Percentiles rank a stretch among this genome's conserved stretches.
These are phyloP conservation scores for Agonopterix arenella DNA, from an alignment of 2,888 invertebrate species.

Conservation along the genomic window DNA sequence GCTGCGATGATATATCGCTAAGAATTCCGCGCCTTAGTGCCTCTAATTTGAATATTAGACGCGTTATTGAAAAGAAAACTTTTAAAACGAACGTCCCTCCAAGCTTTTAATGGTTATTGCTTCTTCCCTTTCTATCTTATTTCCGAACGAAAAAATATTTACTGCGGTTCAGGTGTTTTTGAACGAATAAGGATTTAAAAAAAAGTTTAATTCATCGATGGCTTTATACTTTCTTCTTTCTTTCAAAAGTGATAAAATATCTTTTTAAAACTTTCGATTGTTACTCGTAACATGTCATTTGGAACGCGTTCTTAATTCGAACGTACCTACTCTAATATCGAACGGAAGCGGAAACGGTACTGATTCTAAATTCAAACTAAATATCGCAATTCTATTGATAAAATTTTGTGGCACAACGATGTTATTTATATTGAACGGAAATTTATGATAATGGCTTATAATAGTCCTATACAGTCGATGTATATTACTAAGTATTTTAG, in stretches of 20 bases:
- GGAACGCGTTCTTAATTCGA: constrained; percentile 65
- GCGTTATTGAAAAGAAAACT: constrained; percentile 76
- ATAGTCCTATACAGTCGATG: constrained; percentile 24
- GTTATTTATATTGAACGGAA: constrained; percentile 69
- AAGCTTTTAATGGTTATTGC: constrained; percentile 73
- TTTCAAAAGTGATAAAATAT: neutral
- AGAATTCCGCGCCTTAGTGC: constrained; percentile 64
- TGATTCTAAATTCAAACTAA: constrained; percentile 74
- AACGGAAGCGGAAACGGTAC: constrained; percentile 75
- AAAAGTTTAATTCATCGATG: neutral
- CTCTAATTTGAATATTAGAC: constrained; percentile 75
- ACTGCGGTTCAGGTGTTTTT: constrained; percentile 38
- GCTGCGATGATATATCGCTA: constrained; percentile 70
- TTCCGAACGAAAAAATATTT: constrained; percentile 32
- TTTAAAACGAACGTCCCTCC: constrained; percentile 59
- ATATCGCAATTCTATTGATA: constrained; percentile 73
- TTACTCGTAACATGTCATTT: constrained; percentile 53
- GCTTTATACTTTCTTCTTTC: neutral
- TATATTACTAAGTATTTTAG: too few relatives aligned
- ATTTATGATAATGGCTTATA: constrained; percentile 65
- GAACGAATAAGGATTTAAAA: constrained; percentile 8
- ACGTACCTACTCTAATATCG: constrained; percentile 61
- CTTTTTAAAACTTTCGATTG: constrained; percentile 4
- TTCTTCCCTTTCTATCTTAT: constrained; percentile 44
- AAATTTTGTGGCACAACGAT: constrained; percentile 59